phyloP scores from a whole-genome alignment of 2,797 vertebrate genomes.

The Oophaga sylvatica region DNA sequence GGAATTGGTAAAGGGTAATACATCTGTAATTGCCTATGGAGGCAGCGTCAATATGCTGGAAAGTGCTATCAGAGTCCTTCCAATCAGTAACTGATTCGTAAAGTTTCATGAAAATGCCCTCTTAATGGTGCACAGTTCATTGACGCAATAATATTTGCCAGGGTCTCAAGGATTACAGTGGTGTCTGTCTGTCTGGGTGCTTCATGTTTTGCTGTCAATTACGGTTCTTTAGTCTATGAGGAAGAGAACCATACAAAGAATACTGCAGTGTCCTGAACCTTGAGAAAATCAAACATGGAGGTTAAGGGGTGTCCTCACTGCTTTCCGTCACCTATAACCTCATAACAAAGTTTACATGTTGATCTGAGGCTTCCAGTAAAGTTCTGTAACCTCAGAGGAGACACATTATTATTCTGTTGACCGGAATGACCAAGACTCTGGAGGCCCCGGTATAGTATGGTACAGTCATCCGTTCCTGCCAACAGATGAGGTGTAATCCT shows the following conservation, averaged over 20 bases:
- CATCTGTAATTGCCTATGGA: no score
- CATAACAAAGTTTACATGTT: not conserved
- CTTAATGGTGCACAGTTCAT: not conserved
- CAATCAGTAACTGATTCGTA: no score
- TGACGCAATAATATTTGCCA: not conserved
- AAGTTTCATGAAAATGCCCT: not conserved
- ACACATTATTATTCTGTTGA: not conserved
- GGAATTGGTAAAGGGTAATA: no score
- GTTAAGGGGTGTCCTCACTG: not conserved
- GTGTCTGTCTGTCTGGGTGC: not conserved
- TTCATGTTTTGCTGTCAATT: not conserved
- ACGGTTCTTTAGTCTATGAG: not conserved
- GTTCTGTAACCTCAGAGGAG: not conserved
- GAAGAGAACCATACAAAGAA: not conserved
- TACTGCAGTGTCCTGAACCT: not conserved
- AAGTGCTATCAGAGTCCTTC: not conserved
- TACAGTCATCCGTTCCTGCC: not conserved
- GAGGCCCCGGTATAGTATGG: not conserved
- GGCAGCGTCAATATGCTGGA: not conserved
- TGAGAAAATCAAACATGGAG: not conserved
- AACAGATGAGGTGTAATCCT: not conserved
- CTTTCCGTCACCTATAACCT: not conserved
- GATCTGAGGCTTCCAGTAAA: not conserved
- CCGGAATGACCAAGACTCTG: not conserved
- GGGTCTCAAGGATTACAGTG: not conserved